Percentiles rank a stretch among this genome's conserved stretches.
These are phyloP conservation scores for Netelia melanura DNA, from an alignment of 2,888 invertebrate species.

Conservation along the genomic window DNA sequence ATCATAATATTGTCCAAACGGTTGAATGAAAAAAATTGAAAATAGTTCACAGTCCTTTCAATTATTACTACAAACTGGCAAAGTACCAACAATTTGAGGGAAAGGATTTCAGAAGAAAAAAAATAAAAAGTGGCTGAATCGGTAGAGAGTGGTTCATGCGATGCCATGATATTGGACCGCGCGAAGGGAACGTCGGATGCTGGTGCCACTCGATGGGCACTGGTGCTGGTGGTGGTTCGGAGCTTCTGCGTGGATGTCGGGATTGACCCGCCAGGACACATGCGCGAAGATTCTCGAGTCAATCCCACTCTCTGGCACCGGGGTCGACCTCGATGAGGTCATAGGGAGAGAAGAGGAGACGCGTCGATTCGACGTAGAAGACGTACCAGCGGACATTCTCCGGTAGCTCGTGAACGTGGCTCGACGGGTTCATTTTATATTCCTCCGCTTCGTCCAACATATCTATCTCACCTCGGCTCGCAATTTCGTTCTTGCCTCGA, in stretches of 20 bases:
- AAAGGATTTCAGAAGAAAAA: too few species aligned
- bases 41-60: too few species aligned
- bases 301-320: conserved; percentile 60
- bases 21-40: too few species aligned
- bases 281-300: conserved; percentile 70
- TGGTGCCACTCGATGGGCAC: conserved; percentile 42
- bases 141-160: background rate
- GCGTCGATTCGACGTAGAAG: conserved; percentile 68
- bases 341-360: conserved; percentile 18
- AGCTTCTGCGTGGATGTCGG: conserved; percentile 49
- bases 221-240: conserved; percentile 28
- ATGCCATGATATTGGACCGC: background rate
- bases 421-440: conserved; percentile 43
- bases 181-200: conserved; percentile 28
- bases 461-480: conserved; percentile 11
- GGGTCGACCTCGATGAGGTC: conserved; percentile 67
- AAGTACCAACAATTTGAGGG: too few species aligned
- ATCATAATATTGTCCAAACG: too few species aligned
- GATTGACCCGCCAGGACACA: conserved; percentile 65
- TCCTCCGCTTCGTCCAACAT: background rate
- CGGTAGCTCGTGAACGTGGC: conserved; percentile 51
- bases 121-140: too few species aligned
- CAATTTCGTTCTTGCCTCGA: conserved; percentile 26
- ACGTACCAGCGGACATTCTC: conserved; percentile 48
- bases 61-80: too few species aligned